Base-by-base conservation (phyloP, 2,888 invertebrate genomes). In the Coleophora deauratella region DNA sequence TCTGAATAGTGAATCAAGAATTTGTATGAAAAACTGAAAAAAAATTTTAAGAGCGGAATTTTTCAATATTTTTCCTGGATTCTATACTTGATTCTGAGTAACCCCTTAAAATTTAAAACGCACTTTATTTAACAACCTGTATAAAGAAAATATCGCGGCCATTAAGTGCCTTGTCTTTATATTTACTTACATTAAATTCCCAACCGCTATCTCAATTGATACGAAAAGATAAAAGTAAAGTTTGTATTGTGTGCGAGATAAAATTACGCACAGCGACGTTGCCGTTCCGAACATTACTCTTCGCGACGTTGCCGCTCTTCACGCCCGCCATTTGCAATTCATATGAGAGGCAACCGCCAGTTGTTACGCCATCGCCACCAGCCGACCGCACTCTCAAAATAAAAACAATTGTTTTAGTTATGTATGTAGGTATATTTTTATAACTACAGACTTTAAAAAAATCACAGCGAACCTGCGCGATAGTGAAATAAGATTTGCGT, bases 311-410 rank as follows among this genome's bases (percentile, higher is more conserved):
- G 77, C 75, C 72, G 60, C 54, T 34, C 60, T 53, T 59, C 54
- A 52, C 58, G 42, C 52, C 62, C 62, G 74, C 76, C 77, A 79
- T 80, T 80, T 79, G 77, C 78, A 78, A 75, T 74, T 75, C 65
- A 66, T 65, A 71, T 73, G 69, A 65, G 65, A 58, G 53, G 59
- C 52, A 63, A 60, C 60, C 58, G 61, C 60, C 58, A 55, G 66
- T 66, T 55, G 58, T 56, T 57, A 62, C 63, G 75, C 72, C 73
- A 37, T n/a, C n/a, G n/a, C n/a, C n/a, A n/a, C n/a, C n/a, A n/a
- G n/a, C n/a, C n/a, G n/a, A n/a, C 37, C 13, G 37, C 40, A 72
- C 67, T 67, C 71, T 72, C 76, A 71, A 78, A 78, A 77, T 76
- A 78, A 79, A 78, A 79, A 77, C 77, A 76, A 66, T 21, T 70